Conservation (phyloP, 2,113 vertebrate genomes). For the Leptosomus discolor region DNA sequence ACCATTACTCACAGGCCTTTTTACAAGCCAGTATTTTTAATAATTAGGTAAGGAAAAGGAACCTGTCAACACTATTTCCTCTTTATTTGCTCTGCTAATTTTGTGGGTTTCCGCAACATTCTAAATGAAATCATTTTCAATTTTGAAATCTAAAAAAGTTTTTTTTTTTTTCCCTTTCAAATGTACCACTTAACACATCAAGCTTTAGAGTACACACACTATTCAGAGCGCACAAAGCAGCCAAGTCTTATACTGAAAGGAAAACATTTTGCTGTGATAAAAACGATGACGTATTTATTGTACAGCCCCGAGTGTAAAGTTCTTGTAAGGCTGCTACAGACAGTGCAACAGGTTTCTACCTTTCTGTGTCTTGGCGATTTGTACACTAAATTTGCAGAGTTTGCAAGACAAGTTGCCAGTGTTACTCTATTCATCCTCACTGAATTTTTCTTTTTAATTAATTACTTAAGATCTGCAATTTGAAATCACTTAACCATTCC, state of each 20-base stretch:
- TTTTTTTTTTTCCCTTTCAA: not conserved
- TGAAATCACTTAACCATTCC: not conserved
- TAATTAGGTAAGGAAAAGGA: conserved; percentile 17
- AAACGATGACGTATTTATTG: not conserved
- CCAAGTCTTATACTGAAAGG: not conserved
- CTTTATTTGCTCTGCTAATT: conserved; percentile 1
- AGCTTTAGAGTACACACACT: not conserved
- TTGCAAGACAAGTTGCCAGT: not conserved
- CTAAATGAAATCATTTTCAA: not conserved
- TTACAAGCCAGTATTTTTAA: not conserved
- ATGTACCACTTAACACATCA: not conserved
- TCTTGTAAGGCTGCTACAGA: not conserved
- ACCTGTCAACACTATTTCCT: conserved; percentile 22
- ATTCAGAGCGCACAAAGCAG: not conserved
- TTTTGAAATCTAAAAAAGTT: not conserved
- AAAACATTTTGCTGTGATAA: not conserved
- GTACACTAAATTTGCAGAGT: not conserved
- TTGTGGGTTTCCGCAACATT: not conserved
- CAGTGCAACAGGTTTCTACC: not conserved
- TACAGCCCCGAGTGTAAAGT: not conserved
- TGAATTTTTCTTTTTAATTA: not conserved
- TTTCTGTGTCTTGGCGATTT: fast-evolving
- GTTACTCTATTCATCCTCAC: not conserved
- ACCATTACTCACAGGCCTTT: not conserved
- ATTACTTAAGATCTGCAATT: not conserved